phyloP scores from a whole-genome alignment of 2,888 invertebrate genomes.

The Nyleta sp. region DNA sequence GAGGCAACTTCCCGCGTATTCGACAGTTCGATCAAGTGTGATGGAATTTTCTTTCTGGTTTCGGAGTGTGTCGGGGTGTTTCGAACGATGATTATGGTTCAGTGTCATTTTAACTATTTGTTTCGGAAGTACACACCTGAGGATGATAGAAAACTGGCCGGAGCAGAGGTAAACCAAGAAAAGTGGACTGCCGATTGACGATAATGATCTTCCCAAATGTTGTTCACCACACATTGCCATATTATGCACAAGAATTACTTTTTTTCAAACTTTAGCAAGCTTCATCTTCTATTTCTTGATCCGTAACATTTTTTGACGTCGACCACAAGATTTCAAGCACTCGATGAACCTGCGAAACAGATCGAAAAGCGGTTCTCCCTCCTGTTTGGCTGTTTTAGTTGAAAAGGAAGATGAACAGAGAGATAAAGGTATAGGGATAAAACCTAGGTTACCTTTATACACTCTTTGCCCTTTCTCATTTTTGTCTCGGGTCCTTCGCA shows the following conservation, averaged over 20 bases:
- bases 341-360: no score
- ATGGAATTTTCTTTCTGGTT: background rate
- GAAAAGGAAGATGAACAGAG: no score
- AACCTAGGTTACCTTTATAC: no score
- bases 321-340: no score
- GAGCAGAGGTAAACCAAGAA: conserved; percentile 24
- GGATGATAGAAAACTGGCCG: background rate
- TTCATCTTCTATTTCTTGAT: no score
- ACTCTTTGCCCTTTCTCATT: no score
- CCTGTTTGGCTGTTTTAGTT: no score
- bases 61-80: conserved; percentile 7
- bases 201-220: background rate
- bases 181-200: conserved; percentile 3
- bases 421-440: no score
- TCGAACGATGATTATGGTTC: background rate
- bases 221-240: background rate
- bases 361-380: no score
- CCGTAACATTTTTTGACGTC: no score
- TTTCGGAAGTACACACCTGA: background rate
- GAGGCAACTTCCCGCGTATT: conserved; percentile 15
- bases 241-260: background rate
- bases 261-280: no score
- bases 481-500: background rate
- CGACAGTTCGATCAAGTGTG: background rate
- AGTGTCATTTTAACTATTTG: conserved; percentile 10